Percentiles rank a stretch among this genome's conserved stretches.
phyloP scores from a whole-genome alignment of 2,888 invertebrate species.

The Byasa hedistus region DNA sequence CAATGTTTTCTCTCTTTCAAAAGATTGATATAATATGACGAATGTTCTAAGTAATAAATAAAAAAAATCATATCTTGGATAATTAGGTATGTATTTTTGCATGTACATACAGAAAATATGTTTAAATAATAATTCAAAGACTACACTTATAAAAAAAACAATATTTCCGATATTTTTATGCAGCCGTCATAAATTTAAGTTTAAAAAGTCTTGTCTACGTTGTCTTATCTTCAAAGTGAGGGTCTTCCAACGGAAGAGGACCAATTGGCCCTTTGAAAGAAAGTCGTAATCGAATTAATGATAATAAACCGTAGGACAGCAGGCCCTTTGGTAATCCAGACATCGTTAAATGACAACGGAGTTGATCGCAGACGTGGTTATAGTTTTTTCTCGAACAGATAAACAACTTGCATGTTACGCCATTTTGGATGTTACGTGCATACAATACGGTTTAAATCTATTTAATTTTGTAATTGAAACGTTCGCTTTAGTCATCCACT shows the following conservation, averaged over 20 bases:
- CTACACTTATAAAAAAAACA: too few relatives aligned
- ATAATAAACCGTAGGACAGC: conserved; percentile 34
- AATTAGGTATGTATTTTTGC: too few relatives aligned
- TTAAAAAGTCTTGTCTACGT: too few relatives aligned
- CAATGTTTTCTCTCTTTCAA: not conserved
- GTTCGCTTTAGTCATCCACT: not conserved
- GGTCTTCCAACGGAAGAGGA: conserved; percentile 49
- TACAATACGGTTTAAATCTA: not conserved
- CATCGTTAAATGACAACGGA: conserved; percentile 20
- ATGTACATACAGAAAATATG: too few relatives aligned
- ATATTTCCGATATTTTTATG: too few relatives aligned
- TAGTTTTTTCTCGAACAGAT: conserved; percentile 1
- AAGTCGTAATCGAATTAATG: conserved; percentile 53
- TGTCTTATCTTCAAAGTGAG: conserved; percentile 36
- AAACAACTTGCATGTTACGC: not conserved
- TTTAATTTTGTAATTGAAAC: not conserved
- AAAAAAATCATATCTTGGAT: too few relatives aligned
- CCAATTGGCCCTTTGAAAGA: conserved; percentile 57
- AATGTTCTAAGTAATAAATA: too few relatives aligned
- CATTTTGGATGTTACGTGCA: not conserved
- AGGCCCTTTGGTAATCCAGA: conserved; percentile 26
- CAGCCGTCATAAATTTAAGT: too few relatives aligned
- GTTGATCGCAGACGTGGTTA: conserved; percentile 21
- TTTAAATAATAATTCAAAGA: too few relatives aligned
- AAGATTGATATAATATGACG: too few relatives aligned